Evolutionary conservation across 2,113 vertebrate species (phyloP).

Genomic region (Phyllopteryx taeniolatus): DNA sequence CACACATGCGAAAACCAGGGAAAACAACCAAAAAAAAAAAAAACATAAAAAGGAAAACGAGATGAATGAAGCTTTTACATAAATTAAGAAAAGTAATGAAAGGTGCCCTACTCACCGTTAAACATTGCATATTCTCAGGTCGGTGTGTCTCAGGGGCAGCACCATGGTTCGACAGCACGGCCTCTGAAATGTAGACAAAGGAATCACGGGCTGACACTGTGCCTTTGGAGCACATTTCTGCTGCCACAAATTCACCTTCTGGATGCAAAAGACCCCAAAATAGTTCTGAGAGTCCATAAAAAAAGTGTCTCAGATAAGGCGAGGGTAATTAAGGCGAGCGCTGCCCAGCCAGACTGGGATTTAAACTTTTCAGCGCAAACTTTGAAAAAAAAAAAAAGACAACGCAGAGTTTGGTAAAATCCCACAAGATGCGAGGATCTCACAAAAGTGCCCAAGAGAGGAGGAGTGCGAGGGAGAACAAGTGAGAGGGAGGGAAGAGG

Average conservation of each 20-base stretch:
- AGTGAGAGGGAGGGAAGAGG: slow-evolving; percentile 53
- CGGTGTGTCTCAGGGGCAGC: slow-evolving; percentile 62
- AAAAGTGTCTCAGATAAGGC: slow-evolving; percentile 44
- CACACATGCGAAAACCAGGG: slow-evolving; percentile 1
- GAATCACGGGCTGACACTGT: slow-evolving; percentile 75
- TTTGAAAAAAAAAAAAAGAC: slow-evolving; percentile 31
- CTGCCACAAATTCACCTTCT: slow-evolving; percentile 40
- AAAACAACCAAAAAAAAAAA: neutral
- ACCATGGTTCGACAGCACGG: slow-evolving; percentile 63
- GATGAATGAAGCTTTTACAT: neutral
- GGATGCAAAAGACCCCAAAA: slow-evolving; percentile 51
- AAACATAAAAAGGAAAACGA: neutral
- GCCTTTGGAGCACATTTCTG: slow-evolving; percentile 73
- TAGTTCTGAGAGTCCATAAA: slow-evolving; percentile 52
- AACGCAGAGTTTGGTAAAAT: slow-evolving; percentile 41
- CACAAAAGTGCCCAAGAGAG: slow-evolving; percentile 55
- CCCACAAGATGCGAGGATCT: slow-evolving; percentile 55
- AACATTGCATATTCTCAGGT: slow-evolving; percentile 75
- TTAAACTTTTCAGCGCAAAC: slow-evolving; percentile 40
- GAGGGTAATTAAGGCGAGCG: slow-evolving; percentile 47
- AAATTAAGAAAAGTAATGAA: neutral
- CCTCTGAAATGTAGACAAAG: slow-evolving; percentile 73
- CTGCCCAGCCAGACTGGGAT: slow-evolving; percentile 40
- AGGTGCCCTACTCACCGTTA: slow-evolving; percentile 70
- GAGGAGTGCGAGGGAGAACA: slow-evolving; percentile 62